Evolutionary conservation across 1,140 invertebrate genomes (phyloP).

Genomic region (Heliconius congener): DNA sequence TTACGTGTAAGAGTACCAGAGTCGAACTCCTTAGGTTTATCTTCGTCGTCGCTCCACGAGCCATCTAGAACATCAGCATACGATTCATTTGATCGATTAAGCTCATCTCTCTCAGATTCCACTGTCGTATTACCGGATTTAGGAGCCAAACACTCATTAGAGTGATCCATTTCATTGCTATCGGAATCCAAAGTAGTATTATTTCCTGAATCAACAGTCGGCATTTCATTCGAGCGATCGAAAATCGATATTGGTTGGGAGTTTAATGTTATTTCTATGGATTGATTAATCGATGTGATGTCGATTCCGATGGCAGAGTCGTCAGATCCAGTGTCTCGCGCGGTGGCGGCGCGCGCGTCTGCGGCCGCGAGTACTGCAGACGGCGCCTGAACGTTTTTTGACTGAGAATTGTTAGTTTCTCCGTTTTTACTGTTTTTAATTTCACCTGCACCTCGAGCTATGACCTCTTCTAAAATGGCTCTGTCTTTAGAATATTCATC

Average conservation of each 20-base stretch:
- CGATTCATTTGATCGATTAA: conserved; percentile 77
- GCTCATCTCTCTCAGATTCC: conserved; percentile 62
- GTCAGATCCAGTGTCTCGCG: conserved; percentile 51
- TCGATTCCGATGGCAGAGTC: conserved; percentile 28
- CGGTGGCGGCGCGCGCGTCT: conserved; percentile 65
- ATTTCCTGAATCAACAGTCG: conserved; percentile 47
- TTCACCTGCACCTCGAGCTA: conserved; percentile 58
- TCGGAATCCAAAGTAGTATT: conserved; percentile 50
- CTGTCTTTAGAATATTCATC: conserved; percentile 57
- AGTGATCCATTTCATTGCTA: conserved; percentile 49
- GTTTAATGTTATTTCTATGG: conserved; percentile 11
- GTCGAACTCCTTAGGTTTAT: conserved; percentile 38
- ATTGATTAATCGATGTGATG: conserved; percentile 11
- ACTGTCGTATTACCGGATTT: conserved; percentile 58
- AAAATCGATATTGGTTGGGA: conserved; percentile 19
- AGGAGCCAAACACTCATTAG: conserved; percentile 74
- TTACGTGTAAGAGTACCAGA: conserved; percentile 47
- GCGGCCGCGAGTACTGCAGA: conserved; percentile 72
- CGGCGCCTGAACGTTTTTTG: conserved; percentile 80
- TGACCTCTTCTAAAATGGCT: conserved; percentile 62
- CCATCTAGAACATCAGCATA: conserved; percentile 68
- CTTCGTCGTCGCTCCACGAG: conserved; percentile 59
- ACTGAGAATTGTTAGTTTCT: conserved; percentile 25
- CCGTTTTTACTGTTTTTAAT: conserved; percentile 19
- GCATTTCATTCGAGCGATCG: conserved; percentile 42